Evolutionary conservation across 2,113 vertebrate species (phyloP).

Genomic region (Sander vitreus): DNA sequence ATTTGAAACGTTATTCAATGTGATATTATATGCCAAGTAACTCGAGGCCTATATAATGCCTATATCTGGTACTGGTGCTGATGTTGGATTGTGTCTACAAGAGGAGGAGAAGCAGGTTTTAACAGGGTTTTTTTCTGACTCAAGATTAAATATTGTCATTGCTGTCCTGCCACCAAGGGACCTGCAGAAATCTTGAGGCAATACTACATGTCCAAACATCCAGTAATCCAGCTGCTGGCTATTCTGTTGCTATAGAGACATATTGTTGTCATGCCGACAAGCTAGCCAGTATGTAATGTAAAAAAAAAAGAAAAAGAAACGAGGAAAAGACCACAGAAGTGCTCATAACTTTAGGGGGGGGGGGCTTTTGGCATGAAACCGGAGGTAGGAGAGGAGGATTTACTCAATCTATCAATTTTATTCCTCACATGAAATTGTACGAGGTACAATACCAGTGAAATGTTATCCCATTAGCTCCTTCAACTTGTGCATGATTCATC

Average conservation of each 20-base stretch:
- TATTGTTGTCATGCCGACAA: constrained; percentile 77
- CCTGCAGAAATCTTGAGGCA: constrained; percentile 38
- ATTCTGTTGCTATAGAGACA: constrained; percentile 77
- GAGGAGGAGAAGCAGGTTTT: constrained; percentile 2
- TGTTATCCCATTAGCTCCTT: too few species aligned
- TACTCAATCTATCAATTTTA: background rate
- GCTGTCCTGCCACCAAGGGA: constrained; percentile 22
- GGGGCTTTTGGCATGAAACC: constrained; percentile 38
- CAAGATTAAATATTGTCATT: constrained; percentile 34
- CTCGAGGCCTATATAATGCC: background rate
- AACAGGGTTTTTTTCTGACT: background rate
- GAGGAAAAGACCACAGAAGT: constrained; percentile 33
- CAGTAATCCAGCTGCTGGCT: constrained; percentile 53
- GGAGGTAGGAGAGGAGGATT: constrained; percentile 37
- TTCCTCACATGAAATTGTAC: too few species aligned
- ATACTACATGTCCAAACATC: constrained; percentile 44
- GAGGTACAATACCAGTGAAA: too few species aligned
- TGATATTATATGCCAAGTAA: background rate
- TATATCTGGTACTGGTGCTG: background rate
- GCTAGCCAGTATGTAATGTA: constrained; percentile 35
- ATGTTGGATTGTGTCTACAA: background rate
- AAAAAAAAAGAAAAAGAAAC: constrained; percentile 28
- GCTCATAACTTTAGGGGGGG: constrained; percentile 32
- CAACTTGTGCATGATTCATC: too few species aligned
- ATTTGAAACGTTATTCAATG: constrained; percentile 5